These are phyloP conservation scores for Trialeurodes vaporariorum DNA, from an alignment of 1,140 invertebrate genomes.

Conservation along the genomic window DNA sequence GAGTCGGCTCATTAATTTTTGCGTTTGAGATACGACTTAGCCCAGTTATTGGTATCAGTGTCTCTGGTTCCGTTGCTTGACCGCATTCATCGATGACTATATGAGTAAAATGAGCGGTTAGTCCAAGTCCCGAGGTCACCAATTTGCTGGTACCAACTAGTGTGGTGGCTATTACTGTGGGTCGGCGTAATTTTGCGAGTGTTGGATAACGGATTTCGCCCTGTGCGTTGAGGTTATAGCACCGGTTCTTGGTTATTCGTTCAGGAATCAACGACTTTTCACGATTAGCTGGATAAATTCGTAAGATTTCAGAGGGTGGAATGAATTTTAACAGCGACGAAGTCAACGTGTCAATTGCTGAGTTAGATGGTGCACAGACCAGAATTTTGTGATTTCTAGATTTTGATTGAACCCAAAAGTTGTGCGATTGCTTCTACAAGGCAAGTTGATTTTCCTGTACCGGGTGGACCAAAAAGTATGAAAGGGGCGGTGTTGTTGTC, in stretches of 20 bases:
- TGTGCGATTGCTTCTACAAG: neutral
- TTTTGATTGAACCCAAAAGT: neutral
- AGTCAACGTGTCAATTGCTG: neutral
- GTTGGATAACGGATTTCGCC: slow-evolving; percentile 72
- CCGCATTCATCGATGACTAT: neutral
- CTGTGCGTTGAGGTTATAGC: slow-evolving; percentile 40
- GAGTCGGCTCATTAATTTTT: slow-evolving; percentile 12
- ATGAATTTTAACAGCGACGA: neutral
- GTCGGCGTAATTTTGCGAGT: slow-evolving; percentile 54
- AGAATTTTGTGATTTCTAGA: neutral
- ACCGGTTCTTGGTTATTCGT: neutral
- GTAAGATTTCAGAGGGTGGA: neutral
- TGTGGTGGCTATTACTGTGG: slow-evolving; percentile 38
- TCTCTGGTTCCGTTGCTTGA: neutral
- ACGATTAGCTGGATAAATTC: neutral
- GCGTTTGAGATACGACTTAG: too few species aligned
- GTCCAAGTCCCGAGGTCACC: neutral
- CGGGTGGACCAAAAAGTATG: slow-evolving; percentile 18
- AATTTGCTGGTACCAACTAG: neutral
- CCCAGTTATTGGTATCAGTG: neutral
- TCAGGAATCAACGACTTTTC: neutral
- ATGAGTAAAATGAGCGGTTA: neutral
- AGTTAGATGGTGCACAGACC: neutral
- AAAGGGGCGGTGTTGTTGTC: slow-evolving; percentile 45
- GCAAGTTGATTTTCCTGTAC: neutral